Evolutionary conservation across 2,888 invertebrate species (phyloP).

Genomic region (Parapristionchus giblindavisi): DNA sequence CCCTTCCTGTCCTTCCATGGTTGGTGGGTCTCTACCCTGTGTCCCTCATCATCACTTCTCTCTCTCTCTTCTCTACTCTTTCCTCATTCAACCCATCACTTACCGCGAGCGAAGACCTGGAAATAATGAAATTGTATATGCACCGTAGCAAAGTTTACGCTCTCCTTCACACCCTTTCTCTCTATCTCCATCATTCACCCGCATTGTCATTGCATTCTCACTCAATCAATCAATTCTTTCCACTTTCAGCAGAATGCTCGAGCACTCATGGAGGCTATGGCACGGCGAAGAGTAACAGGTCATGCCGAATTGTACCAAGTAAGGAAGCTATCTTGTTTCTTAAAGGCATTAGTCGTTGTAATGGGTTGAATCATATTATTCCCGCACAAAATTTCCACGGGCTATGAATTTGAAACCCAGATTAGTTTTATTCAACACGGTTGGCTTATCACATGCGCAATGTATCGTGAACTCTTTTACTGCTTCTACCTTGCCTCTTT

Average conservation of each 20-base stretch:
- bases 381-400: too few relatives aligned
- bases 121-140: slow-evolving; percentile 36
- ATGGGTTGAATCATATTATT: too few relatives aligned
- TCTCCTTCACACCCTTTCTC: not conserved
- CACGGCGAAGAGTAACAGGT: slow-evolving; percentile 75
- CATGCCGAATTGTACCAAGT: slow-evolving; percentile 24
- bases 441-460: too few relatives aligned
- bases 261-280: slow-evolving; percentile 80
- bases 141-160: slow-evolving; percentile 31
- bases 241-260: slow-evolving; percentile 77
- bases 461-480: too few relatives aligned
- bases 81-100: too few relatives aligned
- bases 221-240: not conserved
- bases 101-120: slow-evolving; percentile 33
- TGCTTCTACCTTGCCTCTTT: too few relatives aligned
- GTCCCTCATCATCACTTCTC: not conserved
- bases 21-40: too few relatives aligned
- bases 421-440: too few relatives aligned
- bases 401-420: too few relatives aligned
- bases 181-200: slow-evolving; percentile 1
- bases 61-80: slow-evolving; percentile 14
- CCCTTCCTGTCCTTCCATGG: not conserved
- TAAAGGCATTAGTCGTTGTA: not conserved
- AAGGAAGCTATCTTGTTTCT: not conserved
- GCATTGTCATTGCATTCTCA: not conserved